Percentiles rank a stretch among this genome's conserved stretches.
phyloP scores from a whole-genome alignment of 2,888 invertebrate genomes.

The Pimpla rufipes region DNA sequence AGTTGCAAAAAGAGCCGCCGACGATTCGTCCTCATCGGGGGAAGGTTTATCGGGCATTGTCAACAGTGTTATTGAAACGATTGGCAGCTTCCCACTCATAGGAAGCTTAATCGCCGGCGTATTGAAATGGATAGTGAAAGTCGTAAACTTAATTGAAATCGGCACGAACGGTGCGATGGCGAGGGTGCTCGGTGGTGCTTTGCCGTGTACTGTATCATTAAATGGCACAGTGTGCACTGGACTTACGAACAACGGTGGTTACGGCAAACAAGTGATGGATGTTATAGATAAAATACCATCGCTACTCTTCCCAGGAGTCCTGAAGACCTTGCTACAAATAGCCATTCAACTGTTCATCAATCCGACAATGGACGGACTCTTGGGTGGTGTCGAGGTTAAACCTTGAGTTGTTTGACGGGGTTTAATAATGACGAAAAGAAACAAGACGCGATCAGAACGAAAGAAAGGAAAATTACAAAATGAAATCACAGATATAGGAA shows the following conservation, averaged over 20 bases:
- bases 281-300: slow-evolving; percentile 59
- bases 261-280: slow-evolving; percentile 41
- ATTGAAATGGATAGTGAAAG: slow-evolving; percentile 41
- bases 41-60: slow-evolving; percentile 23
- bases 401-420: neutral
- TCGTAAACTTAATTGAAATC: slow-evolving; percentile 40
- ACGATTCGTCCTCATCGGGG: neutral
- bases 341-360: slow-evolving; percentile 30
- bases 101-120: slow-evolving; percentile 10
- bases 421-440: neutral
- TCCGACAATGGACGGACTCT: slow-evolving; percentile 65
- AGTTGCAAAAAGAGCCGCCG: slow-evolving; percentile 57
- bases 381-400: slow-evolving; percentile 66
- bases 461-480: neutral
- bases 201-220: slow-evolving; percentile 70
- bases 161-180: slow-evolving; percentile 69
- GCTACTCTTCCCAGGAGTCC: slow-evolving; percentile 60
- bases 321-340: slow-evolving; percentile 34
- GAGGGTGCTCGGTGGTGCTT: slow-evolving; percentile 67
- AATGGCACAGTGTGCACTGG: slow-evolving; percentile 67
- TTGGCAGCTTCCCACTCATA: slow-evolving; percentile 51
- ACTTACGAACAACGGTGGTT: slow-evolving; percentile 60
- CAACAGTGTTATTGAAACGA: rapidly evolving
- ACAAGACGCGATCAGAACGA: neutral
- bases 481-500: neutral